Conservation (phyloP, 2,797 vertebrate genomes). For the Gambelia wislizenii region DNA sequence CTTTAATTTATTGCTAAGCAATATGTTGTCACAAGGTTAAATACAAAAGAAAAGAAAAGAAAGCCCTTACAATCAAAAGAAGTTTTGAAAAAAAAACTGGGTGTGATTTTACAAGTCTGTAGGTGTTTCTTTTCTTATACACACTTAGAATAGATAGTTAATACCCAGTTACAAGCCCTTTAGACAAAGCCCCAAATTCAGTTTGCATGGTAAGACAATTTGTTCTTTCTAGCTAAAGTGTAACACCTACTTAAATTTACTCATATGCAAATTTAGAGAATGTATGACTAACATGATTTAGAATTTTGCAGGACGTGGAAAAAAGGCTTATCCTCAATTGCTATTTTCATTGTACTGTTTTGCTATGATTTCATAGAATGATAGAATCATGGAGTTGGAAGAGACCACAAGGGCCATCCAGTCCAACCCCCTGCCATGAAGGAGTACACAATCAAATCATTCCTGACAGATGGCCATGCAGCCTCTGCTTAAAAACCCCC, state of each 20-base stretch:
- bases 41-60: conserved; percentile 16
- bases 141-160: conserved; percentile 55
- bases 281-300: conserved; percentile 56
- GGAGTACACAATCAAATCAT: too few species aligned
- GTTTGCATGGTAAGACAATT: conserved; percentile 68
- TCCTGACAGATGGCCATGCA: too few species aligned
- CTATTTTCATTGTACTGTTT: not conserved
- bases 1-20: conserved; percentile 22
- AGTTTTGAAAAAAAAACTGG: conserved; percentile 28
- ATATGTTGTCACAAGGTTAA: conserved; percentile 34
- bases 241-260: conserved; percentile 63
- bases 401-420: too few species aligned
- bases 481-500: too few species aligned
- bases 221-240: conserved; percentile 59
- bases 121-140: conserved; percentile 59
- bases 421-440: too few species aligned
- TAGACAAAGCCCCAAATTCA: conserved; percentile 67
- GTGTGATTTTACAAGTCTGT: conserved; percentile 37
- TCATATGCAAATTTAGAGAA: conserved; percentile 49
- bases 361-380: not conserved
- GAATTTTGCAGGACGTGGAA: conserved; percentile 45
- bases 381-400: too few species aligned
- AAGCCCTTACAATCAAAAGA: not conserved
- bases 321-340: not conserved
- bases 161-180: conserved; percentile 59